phyloP scores from a whole-genome alignment of 2,888 invertebrate species.

The Drosophila fungiperda region DNA sequence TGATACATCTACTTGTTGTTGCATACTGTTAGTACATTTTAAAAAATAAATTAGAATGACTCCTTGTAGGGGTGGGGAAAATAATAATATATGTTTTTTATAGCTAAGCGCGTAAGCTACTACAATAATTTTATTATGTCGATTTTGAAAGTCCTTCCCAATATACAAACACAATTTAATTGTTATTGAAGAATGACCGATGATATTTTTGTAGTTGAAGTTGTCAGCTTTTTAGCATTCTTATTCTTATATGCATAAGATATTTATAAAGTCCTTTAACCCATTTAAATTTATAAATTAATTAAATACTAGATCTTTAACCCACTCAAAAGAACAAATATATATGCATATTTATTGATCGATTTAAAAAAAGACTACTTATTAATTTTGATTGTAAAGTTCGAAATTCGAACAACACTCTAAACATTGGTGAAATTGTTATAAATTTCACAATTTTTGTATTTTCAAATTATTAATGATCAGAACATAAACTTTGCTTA shows the following conservation, averaged over 20 bases:
- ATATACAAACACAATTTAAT: neutral
- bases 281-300: neutral
- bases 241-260: neutral
- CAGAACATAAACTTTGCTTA: constrained; percentile 66
- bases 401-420: constrained; percentile 49
- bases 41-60: neutral
- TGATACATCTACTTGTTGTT: constrained; percentile 4
- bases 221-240: neutral
- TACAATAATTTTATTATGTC: neutral
- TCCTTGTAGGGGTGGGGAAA: neutral
- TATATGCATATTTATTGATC: constrained; percentile 76
- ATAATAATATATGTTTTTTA: neutral
- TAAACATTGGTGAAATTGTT: constrained; percentile 41
- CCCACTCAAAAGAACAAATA: constrained; percentile 83
- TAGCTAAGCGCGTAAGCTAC: neutral
- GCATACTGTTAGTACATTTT: constrained; percentile 20
- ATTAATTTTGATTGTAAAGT: constrained; percentile 62
- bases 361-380: constrained; percentile 71
- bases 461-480: constrained; percentile 53
- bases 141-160: neutral
- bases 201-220: neutral
- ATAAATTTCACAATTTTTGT: constrained; percentile 31
- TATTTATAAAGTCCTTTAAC: neutral
- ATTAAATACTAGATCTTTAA: constrained; percentile 54
- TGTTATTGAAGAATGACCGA: neutral